Percentiles rank a stretch among this genome's conserved stretches.
phyloP scores from a whole-genome alignment of 1,140 invertebrate genomes.

The Hermetia illucens region DNA sequence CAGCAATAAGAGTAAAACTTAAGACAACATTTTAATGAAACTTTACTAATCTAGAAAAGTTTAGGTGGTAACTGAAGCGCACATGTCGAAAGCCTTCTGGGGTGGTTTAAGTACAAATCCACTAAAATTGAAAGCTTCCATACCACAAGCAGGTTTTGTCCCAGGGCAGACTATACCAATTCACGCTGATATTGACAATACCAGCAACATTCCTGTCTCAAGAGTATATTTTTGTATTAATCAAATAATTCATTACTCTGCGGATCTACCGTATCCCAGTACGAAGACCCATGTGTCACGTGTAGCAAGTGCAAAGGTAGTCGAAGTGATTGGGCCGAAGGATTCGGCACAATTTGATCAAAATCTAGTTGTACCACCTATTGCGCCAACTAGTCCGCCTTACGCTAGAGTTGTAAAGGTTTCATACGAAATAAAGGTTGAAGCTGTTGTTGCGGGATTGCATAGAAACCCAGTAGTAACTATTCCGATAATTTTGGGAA shows the following conservation, averaged over 20 bases:
- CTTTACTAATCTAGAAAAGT: no score
- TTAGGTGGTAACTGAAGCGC: slow-evolving; percentile 13
- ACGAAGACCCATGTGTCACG: no score
- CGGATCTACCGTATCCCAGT: no score
- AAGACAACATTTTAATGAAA: no score
- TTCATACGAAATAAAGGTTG: slow-evolving; percentile 44
- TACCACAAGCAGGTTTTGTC: slow-evolving; percentile 16
- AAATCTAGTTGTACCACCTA: slow-evolving; percentile 40
- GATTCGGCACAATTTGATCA: slow-evolving; percentile 18
- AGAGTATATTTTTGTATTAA: slow-evolving; percentile 12
- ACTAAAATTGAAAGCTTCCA: slow-evolving; percentile 14
- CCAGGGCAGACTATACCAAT: slow-evolving; percentile 18
- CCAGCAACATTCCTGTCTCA: slow-evolving; percentile 16
- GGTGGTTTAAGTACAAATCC: slow-evolving; percentile 19
- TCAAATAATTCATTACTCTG: no score
- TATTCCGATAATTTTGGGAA: slow-evolving; percentile 34
- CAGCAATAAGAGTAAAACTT: slow-evolving; percentile 11
- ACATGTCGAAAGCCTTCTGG: slow-evolving; percentile 9
- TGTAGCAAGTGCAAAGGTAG: slow-evolving; percentile 12
- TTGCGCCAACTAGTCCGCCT: slow-evolving; percentile 50
- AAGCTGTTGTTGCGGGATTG: slow-evolving; percentile 14
- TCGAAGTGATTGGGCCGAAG: slow-evolving; percentile 13
- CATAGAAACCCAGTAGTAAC: slow-evolving; percentile 30
- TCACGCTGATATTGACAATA: slow-evolving; percentile 18
- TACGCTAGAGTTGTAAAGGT: slow-evolving; percentile 50